These are phyloP conservation scores for Morus bassanus DNA, from an alignment of 2,797 vertebrate species.

Conservation along the genomic window DNA sequence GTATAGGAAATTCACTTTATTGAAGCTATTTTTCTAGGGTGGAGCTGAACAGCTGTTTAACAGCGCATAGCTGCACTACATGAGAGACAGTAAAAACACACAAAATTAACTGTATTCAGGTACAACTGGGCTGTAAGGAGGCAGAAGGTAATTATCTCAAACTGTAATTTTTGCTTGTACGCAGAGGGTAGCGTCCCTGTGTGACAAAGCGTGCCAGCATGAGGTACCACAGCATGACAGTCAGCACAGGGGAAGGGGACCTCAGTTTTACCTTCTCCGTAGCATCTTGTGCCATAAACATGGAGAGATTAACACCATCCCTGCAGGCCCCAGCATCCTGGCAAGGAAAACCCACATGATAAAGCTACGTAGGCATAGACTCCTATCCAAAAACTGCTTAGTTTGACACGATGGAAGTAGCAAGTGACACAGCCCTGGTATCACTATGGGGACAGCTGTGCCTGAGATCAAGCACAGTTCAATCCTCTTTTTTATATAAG, in stretches of 20 bases:
- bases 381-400: not conserved
- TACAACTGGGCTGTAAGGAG: not conserved
- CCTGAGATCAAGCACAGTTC: not conserved
- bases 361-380: not conserved
- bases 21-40: constrained; percentile 56
- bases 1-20: constrained; percentile 53
- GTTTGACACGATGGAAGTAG: not conserved
- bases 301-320: not conserved
- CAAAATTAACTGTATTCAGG: not conserved
- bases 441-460: not conserved
- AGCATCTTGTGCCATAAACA: not conserved
- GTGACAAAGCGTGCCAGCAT: not conserved
- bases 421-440: not conserved
- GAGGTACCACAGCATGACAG: not conserved
- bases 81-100: not conserved
- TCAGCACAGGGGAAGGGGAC: not conserved
- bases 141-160: not conserved
- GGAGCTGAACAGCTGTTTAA: constrained; percentile 52
- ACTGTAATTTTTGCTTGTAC: not conserved
- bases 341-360: not conserved
- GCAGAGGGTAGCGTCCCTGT: not conserved
- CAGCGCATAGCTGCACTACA: not conserved
- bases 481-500: not conserved
- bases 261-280: not conserved
- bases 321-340: not conserved